A percentile compares a stretch with the other conserved stretches of the same genome.
Evolutionary conservation across 2,797 vertebrate species (phyloP).

Genomic region (Acestrorhynchus altus): DNA sequence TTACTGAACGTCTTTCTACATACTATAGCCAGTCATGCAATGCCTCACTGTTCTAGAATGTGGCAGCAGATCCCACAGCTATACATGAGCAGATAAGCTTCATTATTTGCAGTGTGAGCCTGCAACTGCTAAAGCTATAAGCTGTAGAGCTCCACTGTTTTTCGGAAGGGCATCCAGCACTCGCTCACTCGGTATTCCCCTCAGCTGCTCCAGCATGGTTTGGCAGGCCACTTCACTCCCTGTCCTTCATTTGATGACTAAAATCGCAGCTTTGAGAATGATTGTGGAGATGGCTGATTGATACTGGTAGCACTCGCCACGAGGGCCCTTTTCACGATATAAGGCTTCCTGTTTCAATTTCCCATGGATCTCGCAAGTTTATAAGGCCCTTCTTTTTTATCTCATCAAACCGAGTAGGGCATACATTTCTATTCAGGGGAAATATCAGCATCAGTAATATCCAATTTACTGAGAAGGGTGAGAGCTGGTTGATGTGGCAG

Average conservation of each 20-base stretch:
- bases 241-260: conserved; percentile 79
- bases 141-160: conserved; percentile 83
- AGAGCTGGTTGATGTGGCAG: conserved; percentile 78
- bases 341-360: conserved; percentile 81
- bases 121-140: not conserved
- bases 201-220: conserved; percentile 71
- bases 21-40: not conserved
- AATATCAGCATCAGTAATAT: conserved; percentile 82
- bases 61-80: not conserved
- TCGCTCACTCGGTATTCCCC: conserved; percentile 75
- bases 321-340: conserved; percentile 72
- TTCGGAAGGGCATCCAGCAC: conserved; percentile 78
- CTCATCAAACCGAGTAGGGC: conserved; percentile 72
- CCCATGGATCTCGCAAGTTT: conserved; percentile 73
- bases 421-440: conserved; percentile 79
- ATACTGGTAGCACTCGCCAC: conserved; percentile 76
- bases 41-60: not conserved
- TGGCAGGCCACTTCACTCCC: conserved; percentile 72
- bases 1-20: not conserved
- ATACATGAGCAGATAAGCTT: not conserved
- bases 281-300: conserved; percentile 77
- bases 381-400: conserved; percentile 51
- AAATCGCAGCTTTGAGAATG: conserved; percentile 74
- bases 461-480: conserved; percentile 82
- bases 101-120: not conserved